Evolutionary conservation across 2,888 invertebrate species (phyloP).

Genomic region (Selenia dentaria): DNA sequence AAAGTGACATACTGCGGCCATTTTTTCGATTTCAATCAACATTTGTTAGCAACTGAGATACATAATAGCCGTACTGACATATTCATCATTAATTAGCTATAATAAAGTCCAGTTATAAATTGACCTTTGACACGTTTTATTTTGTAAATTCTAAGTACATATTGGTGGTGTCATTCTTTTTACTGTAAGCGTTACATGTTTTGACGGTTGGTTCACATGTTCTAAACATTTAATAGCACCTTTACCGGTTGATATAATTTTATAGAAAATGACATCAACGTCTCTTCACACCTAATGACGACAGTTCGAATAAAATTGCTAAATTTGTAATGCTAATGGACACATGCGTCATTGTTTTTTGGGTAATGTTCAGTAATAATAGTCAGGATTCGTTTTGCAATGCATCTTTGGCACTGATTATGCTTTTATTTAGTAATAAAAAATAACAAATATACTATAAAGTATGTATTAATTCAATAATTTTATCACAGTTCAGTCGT

Average conservation of each 20-base stretch:
- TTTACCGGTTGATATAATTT: conserved; percentile 39
- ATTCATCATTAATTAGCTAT: too few species aligned
- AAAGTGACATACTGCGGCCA: too few species aligned
- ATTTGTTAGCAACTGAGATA: too few species aligned
- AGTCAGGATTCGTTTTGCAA: conserved; percentile 57
- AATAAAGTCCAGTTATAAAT: too few species aligned
- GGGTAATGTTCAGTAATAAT: conserved; percentile 31
- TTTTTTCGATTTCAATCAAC: too few species aligned
- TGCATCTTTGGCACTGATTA: conserved; percentile 80
- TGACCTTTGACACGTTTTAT: too few species aligned
- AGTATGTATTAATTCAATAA: conserved; percentile 57
- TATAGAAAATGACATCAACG: conserved; percentile 61
- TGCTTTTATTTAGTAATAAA: conserved; percentile 68
- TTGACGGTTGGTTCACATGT: conserved; percentile 7
- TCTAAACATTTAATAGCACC: conserved; percentile 8
- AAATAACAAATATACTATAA: conserved; percentile 61
- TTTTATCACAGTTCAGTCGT: conserved; percentile 81
- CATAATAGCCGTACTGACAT: too few species aligned
- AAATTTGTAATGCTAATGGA: conserved; percentile 50
- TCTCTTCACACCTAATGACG: conserved; percentile 51
- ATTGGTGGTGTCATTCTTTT: background rate
- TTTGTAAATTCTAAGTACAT: too few species aligned
- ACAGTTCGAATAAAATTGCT: conserved; percentile 35
- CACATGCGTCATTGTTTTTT: conserved; percentile 38
- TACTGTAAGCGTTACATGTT: background rate